Evolutionary conservation across 2,797 vertebrate genomes (phyloP).

Genomic region (Pogoniulus pusillus): DNA sequence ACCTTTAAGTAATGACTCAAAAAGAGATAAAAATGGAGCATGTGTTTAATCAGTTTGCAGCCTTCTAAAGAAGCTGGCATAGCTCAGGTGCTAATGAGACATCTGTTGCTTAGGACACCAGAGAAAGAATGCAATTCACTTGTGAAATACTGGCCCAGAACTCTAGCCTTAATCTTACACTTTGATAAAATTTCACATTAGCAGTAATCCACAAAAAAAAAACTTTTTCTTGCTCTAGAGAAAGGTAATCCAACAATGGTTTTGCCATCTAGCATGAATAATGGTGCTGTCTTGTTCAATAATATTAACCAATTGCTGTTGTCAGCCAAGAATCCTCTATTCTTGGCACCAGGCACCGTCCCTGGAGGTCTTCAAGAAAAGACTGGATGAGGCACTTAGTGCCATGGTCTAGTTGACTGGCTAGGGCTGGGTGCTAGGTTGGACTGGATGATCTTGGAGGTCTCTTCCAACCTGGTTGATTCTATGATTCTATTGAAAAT

Average conservation of each 20-base stretch:
- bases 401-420: too few relatives aligned
- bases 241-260: neutral
- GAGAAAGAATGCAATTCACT: conserved; percentile 48
- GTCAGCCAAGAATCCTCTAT: neutral
- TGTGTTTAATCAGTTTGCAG: conserved; percentile 80
- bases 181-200: conserved; percentile 25
- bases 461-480: too few relatives aligned
- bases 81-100: conserved; percentile 80
- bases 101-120: conserved; percentile 74
- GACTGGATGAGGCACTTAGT: too few relatives aligned
- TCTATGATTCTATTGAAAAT: too few relatives aligned
- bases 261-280: neutral
- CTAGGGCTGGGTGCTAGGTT: too few relatives aligned
- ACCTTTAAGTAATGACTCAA: conserved; percentile 81
- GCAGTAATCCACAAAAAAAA: neutral
- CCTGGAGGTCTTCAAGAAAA: too few relatives aligned
- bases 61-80: conserved; percentile 72
- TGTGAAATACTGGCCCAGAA: neutral
- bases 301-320: neutral
- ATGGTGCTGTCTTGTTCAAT: neutral
- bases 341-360: too few relatives aligned
- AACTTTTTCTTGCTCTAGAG: neutral
- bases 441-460: too few relatives aligned
- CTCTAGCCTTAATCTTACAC: conserved; percentile 1
- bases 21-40: conserved; percentile 79